phyloP scores from a whole-genome alignment of 2,113 vertebrate genomes.

The Regulus satrapa region DNA sequence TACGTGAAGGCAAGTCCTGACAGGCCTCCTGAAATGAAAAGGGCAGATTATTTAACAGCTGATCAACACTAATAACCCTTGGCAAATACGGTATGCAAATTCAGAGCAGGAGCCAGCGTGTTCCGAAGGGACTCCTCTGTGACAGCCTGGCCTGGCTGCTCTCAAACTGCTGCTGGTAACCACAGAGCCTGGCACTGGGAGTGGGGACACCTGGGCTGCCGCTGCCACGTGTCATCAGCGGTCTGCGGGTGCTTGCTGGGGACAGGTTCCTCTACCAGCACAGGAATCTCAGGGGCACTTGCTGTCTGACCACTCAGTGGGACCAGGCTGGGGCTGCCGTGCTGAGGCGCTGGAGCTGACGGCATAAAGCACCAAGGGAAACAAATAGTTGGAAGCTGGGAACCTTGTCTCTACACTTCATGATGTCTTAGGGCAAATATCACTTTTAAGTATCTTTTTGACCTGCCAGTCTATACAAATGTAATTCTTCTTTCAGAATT shows the following conservation, averaged over 20 bases:
- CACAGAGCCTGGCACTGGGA: not conserved
- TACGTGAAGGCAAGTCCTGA: constrained; percentile 4
- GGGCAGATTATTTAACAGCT: constrained; percentile 66
- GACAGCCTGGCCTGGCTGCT: constrained; percentile 2
- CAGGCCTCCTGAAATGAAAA: constrained; percentile 59
- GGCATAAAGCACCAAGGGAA: not conserved
- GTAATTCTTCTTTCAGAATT: not conserved
- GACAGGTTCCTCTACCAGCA: not conserved
- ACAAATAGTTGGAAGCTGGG: not conserved
- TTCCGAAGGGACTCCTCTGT: not conserved
- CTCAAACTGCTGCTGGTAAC: not conserved
- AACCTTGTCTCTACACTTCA: not conserved
- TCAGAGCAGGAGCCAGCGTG: not conserved
- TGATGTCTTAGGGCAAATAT: not conserved
- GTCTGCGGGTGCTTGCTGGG: not conserved
- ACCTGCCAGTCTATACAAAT: not conserved
- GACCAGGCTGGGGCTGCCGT: not conserved
- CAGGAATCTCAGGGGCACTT: not conserved
- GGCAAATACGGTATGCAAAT: constrained; percentile 51
- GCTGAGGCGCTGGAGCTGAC: not conserved
- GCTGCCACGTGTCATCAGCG: not conserved
- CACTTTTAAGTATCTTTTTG: not conserved
- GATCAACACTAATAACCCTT: constrained; percentile 68
- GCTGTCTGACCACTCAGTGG: not conserved
- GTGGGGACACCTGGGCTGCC: not conserved